Percentiles rank a stretch among this genome's conserved stretches.
These are phyloP conservation scores for Tipula lateralis DNA, from an alignment of 2,888 invertebrate species.

Conservation along the genomic window DNA sequence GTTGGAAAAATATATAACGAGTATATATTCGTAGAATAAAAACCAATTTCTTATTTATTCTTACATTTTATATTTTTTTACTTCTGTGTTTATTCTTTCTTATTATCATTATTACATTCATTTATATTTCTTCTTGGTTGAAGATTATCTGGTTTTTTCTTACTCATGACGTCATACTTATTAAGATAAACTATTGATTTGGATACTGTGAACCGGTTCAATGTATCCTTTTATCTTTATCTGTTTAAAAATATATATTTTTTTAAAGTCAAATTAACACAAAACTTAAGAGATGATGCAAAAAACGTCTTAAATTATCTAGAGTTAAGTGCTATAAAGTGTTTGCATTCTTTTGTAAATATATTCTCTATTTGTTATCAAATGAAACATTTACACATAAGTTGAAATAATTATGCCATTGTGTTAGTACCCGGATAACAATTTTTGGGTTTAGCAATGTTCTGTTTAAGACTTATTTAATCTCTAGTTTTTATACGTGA, in stretches of 20 bases:
- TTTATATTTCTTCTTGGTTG: neutral
- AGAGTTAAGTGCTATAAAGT: neutral
- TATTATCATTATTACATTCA: neutral
- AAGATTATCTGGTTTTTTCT: neutral
- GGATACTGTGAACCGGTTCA: slow-evolving; percentile 6
- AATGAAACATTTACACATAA: no score
- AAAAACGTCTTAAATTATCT: neutral
- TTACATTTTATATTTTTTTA: neutral
- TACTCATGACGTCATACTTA: neutral
- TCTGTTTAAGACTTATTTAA: no score
- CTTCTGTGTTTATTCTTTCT: neutral
- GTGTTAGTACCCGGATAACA: no score
- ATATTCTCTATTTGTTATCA: no score
- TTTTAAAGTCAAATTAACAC: neutral
- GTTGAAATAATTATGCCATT: no score
- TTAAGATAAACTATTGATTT: slow-evolving; percentile 19
- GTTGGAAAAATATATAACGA: neutral
- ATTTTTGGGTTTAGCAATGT: no score
- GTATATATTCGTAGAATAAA: neutral
- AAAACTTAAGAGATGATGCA: neutral
- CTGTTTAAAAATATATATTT: neutral
- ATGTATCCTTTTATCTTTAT: slow-evolving; percentile 15
- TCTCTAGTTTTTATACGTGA: no score
- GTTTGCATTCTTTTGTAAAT: no score
- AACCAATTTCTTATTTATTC: slow-evolving; percentile 19